These are phyloP conservation scores for Tragelaphus scriptus DNA, from an alignment of 2,113 vertebrate species.

Conservation along the genomic window DNA sequence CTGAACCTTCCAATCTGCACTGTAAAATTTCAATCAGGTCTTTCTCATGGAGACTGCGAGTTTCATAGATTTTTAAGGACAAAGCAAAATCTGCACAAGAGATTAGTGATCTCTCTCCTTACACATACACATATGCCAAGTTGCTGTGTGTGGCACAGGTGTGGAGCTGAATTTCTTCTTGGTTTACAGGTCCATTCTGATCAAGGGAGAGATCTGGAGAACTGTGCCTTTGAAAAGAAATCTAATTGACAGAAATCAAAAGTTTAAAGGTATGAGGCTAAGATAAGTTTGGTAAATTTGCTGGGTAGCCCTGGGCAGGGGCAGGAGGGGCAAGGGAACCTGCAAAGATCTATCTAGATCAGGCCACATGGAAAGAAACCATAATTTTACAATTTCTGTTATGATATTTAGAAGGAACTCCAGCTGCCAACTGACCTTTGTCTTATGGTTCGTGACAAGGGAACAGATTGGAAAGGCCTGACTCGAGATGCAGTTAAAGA, in stretches of 20 bases:
- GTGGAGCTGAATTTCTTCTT: not conserved
- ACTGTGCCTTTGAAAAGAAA: not conserved
- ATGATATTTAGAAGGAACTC: not conserved
- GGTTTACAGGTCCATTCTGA: not conserved
- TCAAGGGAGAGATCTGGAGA: not conserved
- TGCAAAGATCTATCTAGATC: not conserved
- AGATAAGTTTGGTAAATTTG: not conserved
- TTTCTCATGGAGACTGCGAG: not conserved
- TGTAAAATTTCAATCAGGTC: not conserved
- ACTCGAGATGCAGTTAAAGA: not conserved
- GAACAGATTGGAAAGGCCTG: not conserved
- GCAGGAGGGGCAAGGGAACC: not conserved
- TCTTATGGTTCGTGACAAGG: not conserved
- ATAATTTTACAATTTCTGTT: not conserved
- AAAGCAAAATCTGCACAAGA: not conserved
- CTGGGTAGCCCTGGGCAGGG: not conserved
- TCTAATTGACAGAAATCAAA: not conserved
- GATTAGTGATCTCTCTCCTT: not conserved
- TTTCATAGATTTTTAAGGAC: not conserved
- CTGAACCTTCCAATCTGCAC: not conserved
- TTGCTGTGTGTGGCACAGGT: not conserved
- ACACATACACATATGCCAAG: not conserved
- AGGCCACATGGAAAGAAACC: not conserved
- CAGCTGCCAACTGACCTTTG: not conserved
- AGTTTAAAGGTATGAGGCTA: not conserved